Percentiles rank a stretch among this genome's conserved stretches.
phyloP scores from a whole-genome alignment of 1,140 invertebrate species.

The Aradophagus sp. region DNA sequence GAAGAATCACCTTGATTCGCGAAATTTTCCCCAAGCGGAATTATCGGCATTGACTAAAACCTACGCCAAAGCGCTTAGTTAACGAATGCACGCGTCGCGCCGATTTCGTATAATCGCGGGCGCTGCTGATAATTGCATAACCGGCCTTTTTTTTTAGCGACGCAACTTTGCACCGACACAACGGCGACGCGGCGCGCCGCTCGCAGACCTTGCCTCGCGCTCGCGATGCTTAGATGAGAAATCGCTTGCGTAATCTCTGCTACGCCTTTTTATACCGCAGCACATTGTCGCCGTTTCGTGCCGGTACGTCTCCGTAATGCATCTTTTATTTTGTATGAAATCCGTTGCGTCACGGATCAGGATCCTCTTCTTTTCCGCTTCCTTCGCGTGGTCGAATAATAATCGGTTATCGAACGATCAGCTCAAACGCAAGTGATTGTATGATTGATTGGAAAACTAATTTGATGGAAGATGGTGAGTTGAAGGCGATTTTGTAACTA shows the following conservation, averaged over 20 bases:
- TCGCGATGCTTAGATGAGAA: slow-evolving; percentile 44
- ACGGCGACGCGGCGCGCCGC: slow-evolving; percentile 25
- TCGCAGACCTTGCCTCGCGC: slow-evolving; percentile 39
- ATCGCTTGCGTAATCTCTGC: slow-evolving; percentile 35
- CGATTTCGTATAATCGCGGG: slow-evolving; percentile 40
- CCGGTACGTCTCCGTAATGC: slow-evolving; percentile 3
- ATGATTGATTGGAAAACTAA: too few relatives aligned
- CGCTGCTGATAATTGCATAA: slow-evolving; percentile 37
- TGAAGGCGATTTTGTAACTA: too few relatives aligned
- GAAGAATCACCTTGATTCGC: too few relatives aligned
- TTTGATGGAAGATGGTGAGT: too few relatives aligned
- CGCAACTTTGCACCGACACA: slow-evolving; percentile 15
- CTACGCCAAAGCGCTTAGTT: slow-evolving; percentile 23
- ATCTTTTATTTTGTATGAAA: too few relatives aligned
- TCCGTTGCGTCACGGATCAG: too few relatives aligned
- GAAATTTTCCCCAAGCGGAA: too few relatives aligned
- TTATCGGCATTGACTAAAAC: slow-evolving; percentile 21
- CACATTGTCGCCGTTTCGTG: slow-evolving; percentile 6
- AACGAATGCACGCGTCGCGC: slow-evolving; percentile 27
- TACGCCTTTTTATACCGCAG: slow-evolving; percentile 30
- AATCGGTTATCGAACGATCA: too few relatives aligned
- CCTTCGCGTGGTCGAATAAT: too few relatives aligned
- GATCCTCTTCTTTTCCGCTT: too few relatives aligned
- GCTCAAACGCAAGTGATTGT: too few relatives aligned
- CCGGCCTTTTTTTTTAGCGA: slow-evolving; percentile 22